Base-by-base conservation (phyloP, 2,888 invertebrate species). In the Andrena bicolor region DNA sequence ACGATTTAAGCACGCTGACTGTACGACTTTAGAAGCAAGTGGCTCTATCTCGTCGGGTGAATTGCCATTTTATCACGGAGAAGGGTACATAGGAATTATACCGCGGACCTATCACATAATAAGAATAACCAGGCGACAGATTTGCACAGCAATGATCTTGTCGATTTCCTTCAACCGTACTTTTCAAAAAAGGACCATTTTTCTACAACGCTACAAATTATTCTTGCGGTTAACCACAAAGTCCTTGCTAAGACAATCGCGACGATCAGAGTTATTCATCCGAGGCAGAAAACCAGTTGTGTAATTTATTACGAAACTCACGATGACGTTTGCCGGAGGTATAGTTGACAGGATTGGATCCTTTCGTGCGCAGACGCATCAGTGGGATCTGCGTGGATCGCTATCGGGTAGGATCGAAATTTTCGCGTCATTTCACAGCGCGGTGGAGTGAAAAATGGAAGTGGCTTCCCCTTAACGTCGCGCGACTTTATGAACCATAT, bases 381-480 rank as follows among this genome's bases (percentile, higher is more conserved):
- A 35, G 41, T 20, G 26, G 8, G 48, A 58, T 71, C 69, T 32
- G 32, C 51, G 51, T 30, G 69, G 71, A 48, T 73, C 82, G 72
- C 63, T 81, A 82, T 78, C 83, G 68, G 41, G 77, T 70, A 69
- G 83, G 84, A 84, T 88, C 49, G 69, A 80, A 83, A 85, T 82
- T 90, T 86, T 86, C 84, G 84, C 83, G 81, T 86, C 89, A 86
- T 88, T 90, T 89, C 80, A 76, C 86, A 65, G 68, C 13, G 56
- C 87, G 84, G 60, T 79, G 82, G 76, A 80, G 82, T 85, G 90
- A 86, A 80, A 88, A 90, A 90, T 89, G 82, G 87, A 74, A 86
- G 81, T 66, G 60, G 60, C 61, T 49, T 74, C 41, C 53, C 66
- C 70, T 69, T 7, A 20, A 16, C 60, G 4, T 32, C 32, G 51